Percentiles rank a stretch among this genome's conserved stretches.
phyloP scores from a whole-genome alignment of 2,888 invertebrate genomes.

The Calameuta filiformis region DNA sequence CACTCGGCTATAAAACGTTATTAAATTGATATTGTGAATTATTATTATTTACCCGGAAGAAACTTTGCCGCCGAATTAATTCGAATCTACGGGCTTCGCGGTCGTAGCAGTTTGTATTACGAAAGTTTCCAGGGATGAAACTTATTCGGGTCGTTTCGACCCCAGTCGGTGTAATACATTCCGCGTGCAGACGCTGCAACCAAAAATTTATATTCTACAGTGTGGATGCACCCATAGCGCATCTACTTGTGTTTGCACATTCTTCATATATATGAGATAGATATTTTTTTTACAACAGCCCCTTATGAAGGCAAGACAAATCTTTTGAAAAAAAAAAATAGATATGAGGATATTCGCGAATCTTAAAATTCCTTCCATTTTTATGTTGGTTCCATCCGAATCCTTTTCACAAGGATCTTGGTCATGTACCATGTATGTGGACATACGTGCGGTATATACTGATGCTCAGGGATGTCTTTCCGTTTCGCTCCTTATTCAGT shows the following conservation, averaged over 20 bases:
- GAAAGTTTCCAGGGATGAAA: slow-evolving; percentile 33
- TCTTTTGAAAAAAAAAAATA: neutral
- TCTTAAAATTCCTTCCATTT: neutral
- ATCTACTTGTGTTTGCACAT: neutral
- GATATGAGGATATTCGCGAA: neutral
- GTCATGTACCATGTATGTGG: neutral
- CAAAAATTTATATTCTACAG: neutral
- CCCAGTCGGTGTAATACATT: neutral
- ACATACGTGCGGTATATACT: neutral
- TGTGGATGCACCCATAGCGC: neutral
- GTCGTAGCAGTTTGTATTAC: slow-evolving; percentile 37
- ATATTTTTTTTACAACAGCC: neutral
- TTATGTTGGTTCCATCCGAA: neutral
- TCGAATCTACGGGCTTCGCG: slow-evolving; percentile 44
- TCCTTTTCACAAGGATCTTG: neutral
- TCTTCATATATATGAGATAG: neutral
- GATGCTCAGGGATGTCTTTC: neutral
- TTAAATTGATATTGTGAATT: slow-evolving; percentile 51
- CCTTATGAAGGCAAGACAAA: neutral
- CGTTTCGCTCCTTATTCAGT: neutral
- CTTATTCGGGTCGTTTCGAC: slow-evolving; percentile 1
- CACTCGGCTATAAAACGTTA: slow-evolving; percentile 27
- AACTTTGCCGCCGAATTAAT: slow-evolving; percentile 57
- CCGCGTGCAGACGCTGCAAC: neutral
- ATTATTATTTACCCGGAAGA: slow-evolving; percentile 47